phyloP scores from a whole-genome alignment of 2,888 invertebrate genomes.

The Drosophila macrospina region DNA sequence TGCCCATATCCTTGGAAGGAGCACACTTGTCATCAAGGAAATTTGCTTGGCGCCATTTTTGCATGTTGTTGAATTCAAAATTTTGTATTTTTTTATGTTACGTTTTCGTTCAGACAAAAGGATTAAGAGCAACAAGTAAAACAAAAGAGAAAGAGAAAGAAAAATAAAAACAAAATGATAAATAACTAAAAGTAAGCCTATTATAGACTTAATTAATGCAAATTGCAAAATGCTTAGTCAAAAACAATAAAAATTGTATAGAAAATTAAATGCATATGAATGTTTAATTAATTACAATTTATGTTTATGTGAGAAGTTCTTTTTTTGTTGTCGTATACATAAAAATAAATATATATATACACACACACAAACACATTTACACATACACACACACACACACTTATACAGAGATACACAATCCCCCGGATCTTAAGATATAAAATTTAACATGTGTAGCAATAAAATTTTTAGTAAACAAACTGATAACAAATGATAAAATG shows the following conservation, averaged over 20 bases:
- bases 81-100: slow-evolving; percentile 48
- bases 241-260: slow-evolving; percentile 74
- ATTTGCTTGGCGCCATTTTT: slow-evolving; percentile 58
- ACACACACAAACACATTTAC: slow-evolving; percentile 21
- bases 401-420: slow-evolving; percentile 17
- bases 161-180: slow-evolving; percentile 19
- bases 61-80: slow-evolving; percentile 61
- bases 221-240: slow-evolving; percentile 78
- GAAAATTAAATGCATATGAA: slow-evolving; percentile 74
- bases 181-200: slow-evolving; percentile 70
- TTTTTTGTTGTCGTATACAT: slow-evolving; percentile 53
- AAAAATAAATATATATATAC: slow-evolving; percentile 36
- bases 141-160: no score
- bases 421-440: slow-evolving; percentile 52
- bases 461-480: slow-evolving; percentile 59
- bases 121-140: slow-evolving; percentile 29
- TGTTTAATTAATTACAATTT: slow-evolving; percentile 76
- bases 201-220: slow-evolving; percentile 80
- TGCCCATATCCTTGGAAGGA: slow-evolving; percentile 6
- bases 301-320: slow-evolving; percentile 59
- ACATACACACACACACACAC: slow-evolving; percentile 1
- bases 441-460: slow-evolving; percentile 58
- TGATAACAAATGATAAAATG: slow-evolving; percentile 25
- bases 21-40: slow-evolving; percentile 2
- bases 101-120: slow-evolving; percentile 45